A percentile compares a stretch with the other conserved stretches of the same genome.
Conservation (phyloP, 1,140 invertebrate species). For the Dendroctonus valens region DNA sequence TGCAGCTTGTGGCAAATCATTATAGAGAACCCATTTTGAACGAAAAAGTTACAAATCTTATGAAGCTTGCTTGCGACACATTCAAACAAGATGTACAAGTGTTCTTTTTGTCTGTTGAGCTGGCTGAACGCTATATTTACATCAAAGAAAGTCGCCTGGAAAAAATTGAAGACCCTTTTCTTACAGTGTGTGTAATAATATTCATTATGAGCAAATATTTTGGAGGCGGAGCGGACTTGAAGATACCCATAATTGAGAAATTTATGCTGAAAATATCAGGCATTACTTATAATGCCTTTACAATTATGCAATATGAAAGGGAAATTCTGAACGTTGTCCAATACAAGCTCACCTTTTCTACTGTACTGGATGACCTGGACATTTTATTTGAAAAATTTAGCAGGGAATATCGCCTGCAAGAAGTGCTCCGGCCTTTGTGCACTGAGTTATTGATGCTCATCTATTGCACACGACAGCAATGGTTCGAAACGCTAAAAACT, state of each 20-base stretch:
- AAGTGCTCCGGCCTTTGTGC: constrained; percentile 35
- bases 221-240: constrained; percentile 37
- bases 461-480: constrained; percentile 36
- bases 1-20: constrained; percentile 17
- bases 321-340: constrained; percentile 40
- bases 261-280: constrained; percentile 33
- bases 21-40: constrained; percentile 40
- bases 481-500: constrained; percentile 40
- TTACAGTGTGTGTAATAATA: constrained; percentile 31
- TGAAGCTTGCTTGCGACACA: constrained; percentile 40
- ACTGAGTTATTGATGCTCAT: constrained; percentile 41
- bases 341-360: constrained; percentile 37
- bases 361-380: constrained; percentile 40
- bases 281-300: constrained; percentile 23
- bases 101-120: constrained; percentile 39
- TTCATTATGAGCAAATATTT: constrained; percentile 42
- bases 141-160: constrained; percentile 31
- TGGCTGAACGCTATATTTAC: constrained; percentile 39
- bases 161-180: constrained; percentile 35
- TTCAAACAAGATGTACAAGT: constrained; percentile 42
- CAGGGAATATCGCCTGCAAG: constrained; percentile 35
- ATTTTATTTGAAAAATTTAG: constrained; percentile 40
- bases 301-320: constrained; percentile 32
- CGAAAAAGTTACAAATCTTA: constrained; percentile 31
- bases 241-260: constrained; percentile 33